Evolutionary conservation across 1,140 invertebrate genomes (phyloP), one percentile per base, ranked within the genome.

Genomic region (Magallana gigas): DNA sequence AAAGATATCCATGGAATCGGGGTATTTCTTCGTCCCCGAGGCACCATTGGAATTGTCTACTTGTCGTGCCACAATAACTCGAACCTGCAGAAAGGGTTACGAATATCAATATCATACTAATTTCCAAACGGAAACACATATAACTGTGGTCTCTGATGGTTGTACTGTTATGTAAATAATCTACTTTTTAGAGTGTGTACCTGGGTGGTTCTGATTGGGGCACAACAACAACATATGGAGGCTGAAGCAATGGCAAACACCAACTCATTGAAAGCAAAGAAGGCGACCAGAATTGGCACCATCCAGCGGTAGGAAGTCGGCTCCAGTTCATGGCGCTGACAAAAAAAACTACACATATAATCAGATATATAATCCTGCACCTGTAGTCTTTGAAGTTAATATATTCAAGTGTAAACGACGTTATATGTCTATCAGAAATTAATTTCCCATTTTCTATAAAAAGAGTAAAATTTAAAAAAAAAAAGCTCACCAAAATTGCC

Each of bases 251-350:
- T 57, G 29, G 89, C 83, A 16, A 88, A 84, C 11, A 89, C 68
- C 23, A 91, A 84, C 86, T 92, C 91, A 84, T 90, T 90, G 36
- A 92, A 87, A n/a, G 89, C 64, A 81, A 92, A 89, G 86, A 92
- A 92, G 1, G 89, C 89, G 8, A 88, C 87, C n/a, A 91, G 18
- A 29, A 92, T 57, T 7, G 91, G 89, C 1, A 91, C 29, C 64
- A 92, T 23, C 91, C 91, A 92, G 18, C 88, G 71, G 57, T 88
- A 90, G n/a, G 85, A 59, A 14, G 64, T 56, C 0, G 64, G 23
- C 2, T 86, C 56, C 3, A 90, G 56, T 2, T 57, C 76, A 48
- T 90, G 89, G 16, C 89, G 62, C 89, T 90, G 36, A 71, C 48
- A 76, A 76, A 71, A 60, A 60, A 80, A 23, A 23, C 23, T 23